A percentile compares a stretch with the other conserved stretches of the same genome.
Conservation (phyloP, 2,797 vertebrate genomes). For the Lacerta viridis region DNA sequence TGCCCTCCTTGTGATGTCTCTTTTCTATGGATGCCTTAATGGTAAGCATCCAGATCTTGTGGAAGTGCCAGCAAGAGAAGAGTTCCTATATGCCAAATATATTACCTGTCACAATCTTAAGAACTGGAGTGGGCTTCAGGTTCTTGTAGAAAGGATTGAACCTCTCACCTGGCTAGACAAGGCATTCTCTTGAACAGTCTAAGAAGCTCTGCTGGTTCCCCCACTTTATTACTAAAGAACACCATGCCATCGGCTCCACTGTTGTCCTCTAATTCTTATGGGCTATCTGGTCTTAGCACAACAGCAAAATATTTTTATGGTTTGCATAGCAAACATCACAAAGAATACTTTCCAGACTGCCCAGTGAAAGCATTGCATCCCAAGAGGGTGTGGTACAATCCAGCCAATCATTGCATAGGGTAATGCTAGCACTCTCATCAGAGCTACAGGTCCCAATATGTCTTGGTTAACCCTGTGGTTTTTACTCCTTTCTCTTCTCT, state of each 20-base stretch:
- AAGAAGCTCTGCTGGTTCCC: neutral
- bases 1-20: neutral
- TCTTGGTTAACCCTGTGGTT: neutral
- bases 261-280: neutral
- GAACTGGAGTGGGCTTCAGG: neutral
- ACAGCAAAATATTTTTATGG: neutral
- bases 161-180: neutral
- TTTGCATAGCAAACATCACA: neutral
- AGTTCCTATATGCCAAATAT: constrained; percentile 13
- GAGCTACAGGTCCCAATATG: neutral
- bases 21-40: constrained; percentile 18
- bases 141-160: neutral
- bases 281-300: neutral
- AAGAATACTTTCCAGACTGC: neutral
- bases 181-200: neutral
- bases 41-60: constrained; percentile 9
- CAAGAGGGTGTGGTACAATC: neutral
- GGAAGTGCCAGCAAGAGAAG: neutral
- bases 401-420: neutral
- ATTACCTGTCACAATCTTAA: neutral
- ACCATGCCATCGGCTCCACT: neutral
- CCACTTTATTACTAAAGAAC: neutral
- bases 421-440: neutral
- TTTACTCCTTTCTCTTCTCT: neutral
- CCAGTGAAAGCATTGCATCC: neutral